Evolutionary conservation across 2,888 invertebrate species (phyloP).

Genomic region (Zhuqinia jingwanae): DNA sequence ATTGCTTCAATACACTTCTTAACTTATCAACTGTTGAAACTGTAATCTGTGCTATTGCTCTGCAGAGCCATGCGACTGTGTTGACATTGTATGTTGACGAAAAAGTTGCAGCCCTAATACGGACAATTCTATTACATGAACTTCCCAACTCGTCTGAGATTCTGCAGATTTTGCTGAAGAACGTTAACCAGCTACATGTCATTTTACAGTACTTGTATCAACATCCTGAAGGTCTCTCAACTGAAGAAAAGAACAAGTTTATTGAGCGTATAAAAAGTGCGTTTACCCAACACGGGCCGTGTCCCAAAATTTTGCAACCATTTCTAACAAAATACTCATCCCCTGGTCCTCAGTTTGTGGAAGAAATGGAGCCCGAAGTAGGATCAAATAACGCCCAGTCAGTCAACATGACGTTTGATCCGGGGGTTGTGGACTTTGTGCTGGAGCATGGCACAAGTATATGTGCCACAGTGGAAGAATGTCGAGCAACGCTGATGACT

Average conservation of each 20-base stretch:
- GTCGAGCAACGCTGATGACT: constrained; percentile 91
- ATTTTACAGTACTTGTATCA: constrained; percentile 69
- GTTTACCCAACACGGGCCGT: constrained; percentile 51
- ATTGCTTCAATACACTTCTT: constrained; percentile 60
- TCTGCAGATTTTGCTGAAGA: constrained; percentile 59
- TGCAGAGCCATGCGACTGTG: constrained; percentile 63
- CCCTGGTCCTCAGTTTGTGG: constrained; percentile 39
- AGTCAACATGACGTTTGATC: constrained; percentile 75
- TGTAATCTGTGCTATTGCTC: constrained; percentile 67
- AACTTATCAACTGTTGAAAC: constrained; percentile 65
- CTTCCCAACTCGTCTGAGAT: constrained; percentile 42
- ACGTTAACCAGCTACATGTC: constrained; percentile 68
- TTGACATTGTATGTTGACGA: constrained; percentile 65
- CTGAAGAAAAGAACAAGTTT: constrained; percentile 65
- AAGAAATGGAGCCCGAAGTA: constrained; percentile 67
- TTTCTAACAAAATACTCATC: constrained; percentile 69
- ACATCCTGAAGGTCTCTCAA: constrained; percentile 65
- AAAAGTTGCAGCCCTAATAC: constrained; percentile 58
- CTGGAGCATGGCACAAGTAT: constrained; percentile 96
- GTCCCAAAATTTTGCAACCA: constrained; percentile 70
- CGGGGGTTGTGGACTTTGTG: constrained; percentile 89
- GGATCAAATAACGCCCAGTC: constrained; percentile 62
- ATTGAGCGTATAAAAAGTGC: constrained; percentile 60
- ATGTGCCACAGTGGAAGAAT: constrained; percentile 92
- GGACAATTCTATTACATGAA: constrained; percentile 69